A percentile compares a stretch with the other conserved stretches of the same genome.
Conservation (phyloP, 2,888 invertebrate genomes). For the Lasioglossum figueresi region DNA sequence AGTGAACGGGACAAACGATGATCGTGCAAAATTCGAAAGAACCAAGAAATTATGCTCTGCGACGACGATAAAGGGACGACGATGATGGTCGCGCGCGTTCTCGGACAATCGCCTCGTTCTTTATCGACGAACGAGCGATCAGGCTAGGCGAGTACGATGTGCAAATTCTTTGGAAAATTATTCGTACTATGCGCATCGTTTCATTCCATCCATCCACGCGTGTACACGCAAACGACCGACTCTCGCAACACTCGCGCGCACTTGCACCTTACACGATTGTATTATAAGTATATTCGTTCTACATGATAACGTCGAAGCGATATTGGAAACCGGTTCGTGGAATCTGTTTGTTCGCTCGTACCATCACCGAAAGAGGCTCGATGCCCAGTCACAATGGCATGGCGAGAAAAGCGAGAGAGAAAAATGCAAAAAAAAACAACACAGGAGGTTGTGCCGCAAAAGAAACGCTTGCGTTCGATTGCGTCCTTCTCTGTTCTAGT, state of each 20-base stretch:
- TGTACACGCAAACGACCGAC: conserved; percentile 60
- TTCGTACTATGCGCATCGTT: conserved; percentile 24
- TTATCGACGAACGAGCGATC: not conserved
- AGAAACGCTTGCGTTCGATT: conserved; percentile 21
- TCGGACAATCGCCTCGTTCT: not conserved
- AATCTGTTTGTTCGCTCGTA: conserved; percentile 35
- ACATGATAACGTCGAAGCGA: not conserved
- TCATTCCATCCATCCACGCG: conserved; percentile 48
- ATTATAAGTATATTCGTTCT: conserved; percentile 5
- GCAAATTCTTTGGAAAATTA: conserved; percentile 20
- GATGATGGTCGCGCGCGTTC: conserved; percentile 5
- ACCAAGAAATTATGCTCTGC: conserved; percentile 5
- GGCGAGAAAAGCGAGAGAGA: conserved; percentile 62
- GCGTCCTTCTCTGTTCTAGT: conserved; percentile 19
- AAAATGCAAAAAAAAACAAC: conserved; percentile 46
- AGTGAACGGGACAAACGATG: not conserved
- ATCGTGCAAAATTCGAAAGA: not conserved
- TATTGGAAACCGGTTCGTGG: conserved; percentile 31
- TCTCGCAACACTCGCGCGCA: conserved; percentile 58
- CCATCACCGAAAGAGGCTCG: conserved; percentile 58
- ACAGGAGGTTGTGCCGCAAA: conserved; percentile 24
- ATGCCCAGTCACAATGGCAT: conserved; percentile 50
- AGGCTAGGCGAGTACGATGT: conserved; percentile 2
- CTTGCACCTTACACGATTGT: conserved; percentile 61
- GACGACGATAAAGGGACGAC: conserved; percentile 1